Conservation (phyloP, 2,113 vertebrate species). For the Cynoglossus semilaevis region DNA sequence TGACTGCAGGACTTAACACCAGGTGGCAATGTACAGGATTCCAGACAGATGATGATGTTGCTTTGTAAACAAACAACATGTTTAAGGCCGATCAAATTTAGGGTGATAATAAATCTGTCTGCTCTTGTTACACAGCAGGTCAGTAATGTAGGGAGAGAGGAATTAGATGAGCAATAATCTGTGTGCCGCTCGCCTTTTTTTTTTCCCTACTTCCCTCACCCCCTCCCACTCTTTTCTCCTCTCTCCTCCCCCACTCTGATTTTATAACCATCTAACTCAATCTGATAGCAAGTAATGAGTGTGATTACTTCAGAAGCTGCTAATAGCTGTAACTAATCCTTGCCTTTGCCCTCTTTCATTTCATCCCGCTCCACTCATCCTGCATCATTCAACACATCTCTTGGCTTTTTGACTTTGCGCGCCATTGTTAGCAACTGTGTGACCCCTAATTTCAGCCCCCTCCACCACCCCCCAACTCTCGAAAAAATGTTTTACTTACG, state of each 20-base stretch:
- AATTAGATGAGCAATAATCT: conserved; percentile 14
- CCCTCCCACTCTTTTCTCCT: conserved; percentile 17
- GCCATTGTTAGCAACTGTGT: conserved; percentile 24
- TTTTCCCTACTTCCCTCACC: background rate
- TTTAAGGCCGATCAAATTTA: background rate
- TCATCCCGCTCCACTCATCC: conserved; percentile 51
- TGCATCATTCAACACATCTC: conserved; percentile 49
- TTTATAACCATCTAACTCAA: conserved; percentile 63
- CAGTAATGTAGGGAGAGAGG: background rate
- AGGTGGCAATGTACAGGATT: background rate
- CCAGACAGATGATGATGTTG: background rate
- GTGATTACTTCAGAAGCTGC: conserved; percentile 68
- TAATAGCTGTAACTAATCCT: conserved; percentile 68
- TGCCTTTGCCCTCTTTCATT: conserved; percentile 55
- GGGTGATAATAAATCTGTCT: background rate
- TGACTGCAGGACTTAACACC: background rate
- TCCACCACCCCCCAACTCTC: conserved; percentile 29
- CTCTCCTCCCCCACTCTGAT: background rate
- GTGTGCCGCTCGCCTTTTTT: background rate
- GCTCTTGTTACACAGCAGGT: background rate
- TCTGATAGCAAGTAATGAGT: conserved; percentile 72
- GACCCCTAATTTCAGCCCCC: conserved; percentile 1
- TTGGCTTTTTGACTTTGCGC: conserved; percentile 38
- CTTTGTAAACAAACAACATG: background rate
- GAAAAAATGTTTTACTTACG: conserved; percentile 35